Evolutionary conservation across 2,113 vertebrate genomes (phyloP).

Genomic region (Falcunculus frontatus): DNA sequence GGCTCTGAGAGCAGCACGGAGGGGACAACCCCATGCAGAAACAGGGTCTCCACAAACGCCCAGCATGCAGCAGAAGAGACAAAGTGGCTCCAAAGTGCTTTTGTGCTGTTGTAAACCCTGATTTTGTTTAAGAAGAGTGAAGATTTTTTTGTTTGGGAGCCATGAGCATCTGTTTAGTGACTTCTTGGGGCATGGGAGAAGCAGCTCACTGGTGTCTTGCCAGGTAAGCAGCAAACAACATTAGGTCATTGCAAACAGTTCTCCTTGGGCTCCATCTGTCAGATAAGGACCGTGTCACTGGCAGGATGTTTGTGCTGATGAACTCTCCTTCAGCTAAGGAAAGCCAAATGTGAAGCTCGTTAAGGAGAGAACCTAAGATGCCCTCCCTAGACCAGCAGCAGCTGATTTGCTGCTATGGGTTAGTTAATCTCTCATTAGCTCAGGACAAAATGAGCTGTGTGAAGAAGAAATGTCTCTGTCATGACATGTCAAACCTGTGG

Average conservation of each 20-base stretch:
- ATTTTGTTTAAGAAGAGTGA: not conserved
- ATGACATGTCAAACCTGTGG: not conserved
- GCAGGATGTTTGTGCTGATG: conserved; percentile 2
- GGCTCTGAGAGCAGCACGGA: not conserved
- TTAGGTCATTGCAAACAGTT: conserved; percentile 43
- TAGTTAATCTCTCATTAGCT: conserved; percentile 26
- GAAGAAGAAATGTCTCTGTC: conserved; percentile 15
- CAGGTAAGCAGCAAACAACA: conserved; percentile 14
- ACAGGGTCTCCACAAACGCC: not conserved
- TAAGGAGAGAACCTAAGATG: not conserved
- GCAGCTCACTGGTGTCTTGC: conserved; percentile 4
- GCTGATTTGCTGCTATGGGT: not conserved
- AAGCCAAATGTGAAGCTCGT: not conserved
- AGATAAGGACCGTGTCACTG: conserved; percentile 35
- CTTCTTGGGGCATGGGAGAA: not conserved
- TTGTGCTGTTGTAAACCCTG: not conserved
- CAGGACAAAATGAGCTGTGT: not conserved
- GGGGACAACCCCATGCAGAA: not conserved
- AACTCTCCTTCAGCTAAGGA: conserved; percentile 44
- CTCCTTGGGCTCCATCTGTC: conserved; percentile 52
- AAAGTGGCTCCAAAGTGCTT: not conserved
- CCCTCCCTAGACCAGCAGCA: not conserved
- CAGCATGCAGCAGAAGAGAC: not conserved
- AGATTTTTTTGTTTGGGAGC: not conserved
- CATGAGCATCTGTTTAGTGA: not conserved